Base-by-base conservation (phyloP, 2,888 invertebrate species). In the Drosophila cracens region DNA sequence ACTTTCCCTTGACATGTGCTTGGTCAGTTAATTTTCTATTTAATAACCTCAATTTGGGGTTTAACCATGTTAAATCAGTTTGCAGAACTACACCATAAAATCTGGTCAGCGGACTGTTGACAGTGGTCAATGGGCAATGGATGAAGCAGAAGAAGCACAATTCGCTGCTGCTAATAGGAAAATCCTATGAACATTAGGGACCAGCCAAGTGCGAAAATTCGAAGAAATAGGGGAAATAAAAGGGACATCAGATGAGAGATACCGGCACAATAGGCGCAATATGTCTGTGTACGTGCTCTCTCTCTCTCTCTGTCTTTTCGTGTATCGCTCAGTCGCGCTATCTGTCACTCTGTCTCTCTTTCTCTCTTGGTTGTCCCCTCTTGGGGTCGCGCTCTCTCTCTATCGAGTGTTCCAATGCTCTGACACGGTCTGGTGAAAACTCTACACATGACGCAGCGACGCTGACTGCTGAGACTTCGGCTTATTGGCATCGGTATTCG, bases 361-460 rank as follows among this genome's bases (percentile, higher is more conserved):
- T 63, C 74, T n/a, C 31, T 43, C 2, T 29, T 27, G 4, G 7
- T 31, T 18, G 21, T 25, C 36, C 36, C 53, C 33, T 53, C 49
- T 49, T 27, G 25, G 49, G 25, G 27, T 49, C 27, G 16, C 27
- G 10, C 18, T 40, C 64, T 59, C 56, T 53, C 58, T 43, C 25
- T 70, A 31, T 70, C 40, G n/a, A 25, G 60, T 52, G 25, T 34
- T 54, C 25, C 11, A 16, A 74, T 54, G 25, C 49, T 61, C 38
- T 48, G 27, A 36, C 18, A n/a, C 59, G 48, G 21, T 38, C 43
- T 70, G 31, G 65, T 59, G 43, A 59, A 82, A 82, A 78, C 82
- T 82, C 82, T 82, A 82, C 82, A 82, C 81, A 82, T 82, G 81
- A 82, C 81, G 81, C 81, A 81, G 80, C 77, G 66, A 66, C 58